Evolutionary conservation across 2,113 vertebrate genomes (phyloP), one percentile per base, ranked within the genome.

Genomic region (Cercocebus atys): DNA sequence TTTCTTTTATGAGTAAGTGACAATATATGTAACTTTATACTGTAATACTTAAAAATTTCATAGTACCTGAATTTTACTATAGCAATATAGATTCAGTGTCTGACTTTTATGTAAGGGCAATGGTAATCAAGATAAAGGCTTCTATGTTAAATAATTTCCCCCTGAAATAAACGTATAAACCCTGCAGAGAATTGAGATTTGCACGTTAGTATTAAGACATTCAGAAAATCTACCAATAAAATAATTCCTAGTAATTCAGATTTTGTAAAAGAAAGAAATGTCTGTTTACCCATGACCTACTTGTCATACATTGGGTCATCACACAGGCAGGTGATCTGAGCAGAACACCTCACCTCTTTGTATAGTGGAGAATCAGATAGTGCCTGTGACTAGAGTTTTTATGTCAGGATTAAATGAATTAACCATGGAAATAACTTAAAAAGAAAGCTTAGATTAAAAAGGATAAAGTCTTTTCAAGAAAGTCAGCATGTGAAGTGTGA

Each of bases 211-310:
- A 75, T 91, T 61, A 88, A 32, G 80, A n/a, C 4, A 45, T 40
- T 14, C 22, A 93, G 20, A 88, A 66, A 88, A 83, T 0, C 1
- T 35, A 73, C 11, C 32, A 45, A 88, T 43, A 47, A 86, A 55
- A 84, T 0, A 2, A 27, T 76, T 5, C 57, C 20, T n/a, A 59
- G 11, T 50, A 75, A 84, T 93, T 87, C 8, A 40, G 6, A 22
- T 80, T 94, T 93, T 79, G 70, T 78, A 32, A 80, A 94, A 83
- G 35, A 4, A 32, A 52, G 22, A 57, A 40, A 30, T 52, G n/a
- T 43, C 38, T 25, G 0, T 9, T 89, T 86, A n/a, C 1, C 25
- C 18, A 7, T 30, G 25, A 80, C 17, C 17, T 90, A 9, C 25
- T 75, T 23, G 50, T 10, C 43, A 3, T 35, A 66, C 85, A 23